phyloP scores from a whole-genome alignment of 2,113 vertebrate genomes.

The Furnarius figulus region DNA sequence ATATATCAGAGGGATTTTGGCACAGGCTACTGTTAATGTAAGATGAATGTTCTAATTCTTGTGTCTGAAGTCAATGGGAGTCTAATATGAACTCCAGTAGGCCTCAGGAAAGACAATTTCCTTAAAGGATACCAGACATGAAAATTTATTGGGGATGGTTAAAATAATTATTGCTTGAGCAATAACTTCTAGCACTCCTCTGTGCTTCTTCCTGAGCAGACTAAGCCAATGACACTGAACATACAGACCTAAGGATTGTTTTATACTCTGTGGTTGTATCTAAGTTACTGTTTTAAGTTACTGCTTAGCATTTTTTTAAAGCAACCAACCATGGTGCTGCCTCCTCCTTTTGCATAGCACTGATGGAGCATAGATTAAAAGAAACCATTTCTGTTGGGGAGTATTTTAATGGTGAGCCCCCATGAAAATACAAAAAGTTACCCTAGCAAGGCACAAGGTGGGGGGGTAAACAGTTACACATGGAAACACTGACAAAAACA shows the following conservation, averaged over 20 bases:
- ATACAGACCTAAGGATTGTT: not conserved
- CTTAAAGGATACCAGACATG: not conserved
- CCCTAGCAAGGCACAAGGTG: not conserved
- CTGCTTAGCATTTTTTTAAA: not conserved
- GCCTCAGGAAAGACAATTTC: not conserved
- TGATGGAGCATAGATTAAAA: not conserved
- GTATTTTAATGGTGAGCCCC: not conserved
- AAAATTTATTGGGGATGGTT: not conserved
- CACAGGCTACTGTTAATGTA: not conserved
- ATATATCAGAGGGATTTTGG: not conserved
- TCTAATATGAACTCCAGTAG: not conserved
- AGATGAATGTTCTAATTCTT: not conserved
- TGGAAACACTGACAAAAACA: not conserved
- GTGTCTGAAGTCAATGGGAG: not conserved
- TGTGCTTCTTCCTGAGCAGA: not conserved
- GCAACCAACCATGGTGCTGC: not conserved
- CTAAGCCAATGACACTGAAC: not conserved
- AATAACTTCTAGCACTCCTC: not conserved
- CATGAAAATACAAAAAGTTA: not conserved
- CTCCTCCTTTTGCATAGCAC: not conserved
- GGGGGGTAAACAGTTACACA: not conserved
- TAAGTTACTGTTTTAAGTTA: not conserved
- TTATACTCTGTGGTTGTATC: not conserved
- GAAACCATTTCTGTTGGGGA: not conserved
- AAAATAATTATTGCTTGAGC: not conserved